Conservation (phyloP, 2,113 vertebrate species). For the Oreochromis niloticus region DNA sequence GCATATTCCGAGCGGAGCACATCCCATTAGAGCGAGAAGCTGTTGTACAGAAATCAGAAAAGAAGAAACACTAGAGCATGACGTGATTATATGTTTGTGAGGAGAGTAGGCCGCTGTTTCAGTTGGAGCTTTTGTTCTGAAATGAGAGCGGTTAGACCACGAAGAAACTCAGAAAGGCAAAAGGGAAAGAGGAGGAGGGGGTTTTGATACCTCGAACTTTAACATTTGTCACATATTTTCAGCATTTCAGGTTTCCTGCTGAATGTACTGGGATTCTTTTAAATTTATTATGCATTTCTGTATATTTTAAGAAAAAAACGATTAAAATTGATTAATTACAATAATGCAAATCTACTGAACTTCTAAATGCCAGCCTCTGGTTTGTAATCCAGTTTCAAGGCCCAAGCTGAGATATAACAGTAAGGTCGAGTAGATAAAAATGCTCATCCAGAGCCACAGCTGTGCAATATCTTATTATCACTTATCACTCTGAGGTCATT, state of each 20-base stretch:
- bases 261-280: not conserved
- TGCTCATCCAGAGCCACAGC: not conserved
- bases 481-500: not conserved
- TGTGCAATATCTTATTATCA: not conserved
- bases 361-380: not conserved
- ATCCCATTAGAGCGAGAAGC: constrained; percentile 1
- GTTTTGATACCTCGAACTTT: not conserved
- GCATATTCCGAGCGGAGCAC: not conserved
- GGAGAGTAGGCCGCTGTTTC: not conserved
- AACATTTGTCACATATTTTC: not conserved
- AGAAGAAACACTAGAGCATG: not conserved
- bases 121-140: not conserved
- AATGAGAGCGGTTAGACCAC: not conserved
- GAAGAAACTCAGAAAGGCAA: not conserved
- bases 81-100: constrained; percentile 33
- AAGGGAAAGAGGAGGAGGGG: not conserved
- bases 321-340: not conserved
- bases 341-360: not conserved
- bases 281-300: not conserved
- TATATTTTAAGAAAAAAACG: fast-evolving
- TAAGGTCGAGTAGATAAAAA: not conserved
- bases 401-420: not conserved
- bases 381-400: not conserved
- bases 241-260: not conserved
- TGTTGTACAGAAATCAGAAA: constrained; percentile 24